These are phyloP conservation scores for Tetranychus piercei DNA, from an alignment of 2,888 invertebrate genomes.

Conservation along the genomic window DNA sequence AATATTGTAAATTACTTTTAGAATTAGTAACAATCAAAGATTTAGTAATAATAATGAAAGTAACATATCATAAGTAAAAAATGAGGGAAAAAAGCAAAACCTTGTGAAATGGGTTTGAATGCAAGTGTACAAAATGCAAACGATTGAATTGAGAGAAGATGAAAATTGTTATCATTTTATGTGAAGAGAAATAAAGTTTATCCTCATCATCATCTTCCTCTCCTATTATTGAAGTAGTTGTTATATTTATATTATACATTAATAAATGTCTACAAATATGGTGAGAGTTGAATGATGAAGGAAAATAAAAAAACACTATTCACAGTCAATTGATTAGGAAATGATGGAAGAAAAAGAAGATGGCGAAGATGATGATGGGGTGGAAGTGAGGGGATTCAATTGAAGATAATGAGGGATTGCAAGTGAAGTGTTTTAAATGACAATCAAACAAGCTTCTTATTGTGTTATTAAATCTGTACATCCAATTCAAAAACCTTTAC, in stretches of 20 bases:
- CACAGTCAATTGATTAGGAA: neutral
- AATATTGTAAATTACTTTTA: too few species aligned
- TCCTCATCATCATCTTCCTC: neutral
- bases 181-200: too few species aligned
- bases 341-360: neutral
- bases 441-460: neutral
- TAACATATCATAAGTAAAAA: too few species aligned
- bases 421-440: neutral
- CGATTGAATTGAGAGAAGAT: too few species aligned
- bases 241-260: neutral
- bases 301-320: neutral
- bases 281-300: neutral
- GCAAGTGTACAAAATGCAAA: too few species aligned
- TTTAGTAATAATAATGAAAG: too few species aligned
- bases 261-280: neutral
- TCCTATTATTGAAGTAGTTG: neutral
- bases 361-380: neutral
- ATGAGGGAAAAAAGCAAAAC: too few species aligned
- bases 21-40: too few species aligned
- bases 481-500: too few species aligned
- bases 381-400: neutral
- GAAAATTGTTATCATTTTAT: too few species aligned
- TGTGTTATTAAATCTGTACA: too few species aligned
- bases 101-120: too few species aligned
- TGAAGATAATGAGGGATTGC: neutral